Evolutionary conservation across 2,113 vertebrate genomes (phyloP).

Genomic region (Scophthalmus maximus): DNA sequence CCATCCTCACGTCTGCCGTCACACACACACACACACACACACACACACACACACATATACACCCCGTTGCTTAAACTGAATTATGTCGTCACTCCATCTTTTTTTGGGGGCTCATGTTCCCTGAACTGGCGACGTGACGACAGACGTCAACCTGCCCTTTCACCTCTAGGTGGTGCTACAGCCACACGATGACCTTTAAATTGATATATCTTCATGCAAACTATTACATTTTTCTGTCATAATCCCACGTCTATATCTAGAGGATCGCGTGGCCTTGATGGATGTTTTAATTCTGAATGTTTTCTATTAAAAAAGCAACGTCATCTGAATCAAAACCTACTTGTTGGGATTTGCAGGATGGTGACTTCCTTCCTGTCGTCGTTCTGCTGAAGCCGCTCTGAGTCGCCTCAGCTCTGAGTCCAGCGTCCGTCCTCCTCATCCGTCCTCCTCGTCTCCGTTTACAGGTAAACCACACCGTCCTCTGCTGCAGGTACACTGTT

Average conservation of each 20-base stretch:
- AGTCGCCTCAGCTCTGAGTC: slow-evolving; percentile 12
- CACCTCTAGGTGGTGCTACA: neutral
- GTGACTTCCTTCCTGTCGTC: neutral
- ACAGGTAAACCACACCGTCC: slow-evolving; percentile 49
- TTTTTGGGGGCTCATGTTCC: too few species aligned
- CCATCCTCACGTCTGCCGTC: slow-evolving; percentile 54
- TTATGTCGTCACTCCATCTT: too few species aligned
- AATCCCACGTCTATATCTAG: too few species aligned
- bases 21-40: slow-evolving; percentile 16
- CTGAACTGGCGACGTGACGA: too few species aligned
- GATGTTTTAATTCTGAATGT: too few species aligned
- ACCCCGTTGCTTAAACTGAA: too few species aligned
- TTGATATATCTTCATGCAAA: neutral
- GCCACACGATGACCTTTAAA: neutral
- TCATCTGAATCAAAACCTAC: too few species aligned
- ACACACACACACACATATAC: neutral
- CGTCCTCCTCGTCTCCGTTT: slow-evolving; percentile 39
- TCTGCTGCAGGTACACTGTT: slow-evolving; percentile 48
- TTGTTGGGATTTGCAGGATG: slow-evolving; percentile 21
- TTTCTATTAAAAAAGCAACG: neutral
- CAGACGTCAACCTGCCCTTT: neutral
- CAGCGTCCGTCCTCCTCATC: slow-evolving; percentile 11
- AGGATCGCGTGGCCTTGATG: too few species aligned
- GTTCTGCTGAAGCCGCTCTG: slow-evolving; percentile 1
- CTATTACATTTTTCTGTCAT: too few species aligned